Base-by-base conservation (phyloP, 2,797 vertebrate genomes). In the Hephaestus fuliginosus region DNA sequence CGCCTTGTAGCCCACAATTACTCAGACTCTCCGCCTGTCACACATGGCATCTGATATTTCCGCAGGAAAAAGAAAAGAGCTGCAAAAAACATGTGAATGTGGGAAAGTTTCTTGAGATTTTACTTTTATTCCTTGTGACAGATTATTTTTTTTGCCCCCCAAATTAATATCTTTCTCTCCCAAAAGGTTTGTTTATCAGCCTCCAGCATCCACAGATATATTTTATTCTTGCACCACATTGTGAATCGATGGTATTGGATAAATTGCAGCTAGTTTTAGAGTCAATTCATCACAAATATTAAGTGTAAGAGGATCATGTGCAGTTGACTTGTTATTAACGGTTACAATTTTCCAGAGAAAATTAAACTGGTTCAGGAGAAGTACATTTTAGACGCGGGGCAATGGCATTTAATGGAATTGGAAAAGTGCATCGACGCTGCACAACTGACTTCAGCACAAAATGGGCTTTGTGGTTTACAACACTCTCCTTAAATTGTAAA, bases 31-130 rank as follows among this genome's bases (percentile, higher is more conserved):
- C 78, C 60, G 48, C 70, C 63, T 73, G 76, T 81, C 71, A 83
- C 84, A 80, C 53, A 70, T 74, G 82, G 75, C 72, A 85, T 73
- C 74, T 79, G 76, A 90, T 83, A 67, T 88, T 88, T 87, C 68
- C 57, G 1, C 22, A 33, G 74, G 67, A 14, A 75, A 61, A 65
- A 72, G 74, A 85, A 20, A 22, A 52, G 55, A 80, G 60, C 70
- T 57, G 46, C n/a, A 41, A 66, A 70, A 60, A 71, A 22, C 14
- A 60, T 18, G 8, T 11, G 49, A 71, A 55, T 55, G 62, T 51
- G 18, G 30, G 46, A 71, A 64, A 69, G 67, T 56, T 39, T 28
- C n/a, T 39, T 30, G 12, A 44, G 0, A 58, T 33, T 61, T 69
- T 1, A 72, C 36, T 60, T 13, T 44, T 20, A 63, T 74, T 56